phyloP scores from a whole-genome alignment of 2,113 vertebrate species.

The Ochotona curzoniae region DNA sequence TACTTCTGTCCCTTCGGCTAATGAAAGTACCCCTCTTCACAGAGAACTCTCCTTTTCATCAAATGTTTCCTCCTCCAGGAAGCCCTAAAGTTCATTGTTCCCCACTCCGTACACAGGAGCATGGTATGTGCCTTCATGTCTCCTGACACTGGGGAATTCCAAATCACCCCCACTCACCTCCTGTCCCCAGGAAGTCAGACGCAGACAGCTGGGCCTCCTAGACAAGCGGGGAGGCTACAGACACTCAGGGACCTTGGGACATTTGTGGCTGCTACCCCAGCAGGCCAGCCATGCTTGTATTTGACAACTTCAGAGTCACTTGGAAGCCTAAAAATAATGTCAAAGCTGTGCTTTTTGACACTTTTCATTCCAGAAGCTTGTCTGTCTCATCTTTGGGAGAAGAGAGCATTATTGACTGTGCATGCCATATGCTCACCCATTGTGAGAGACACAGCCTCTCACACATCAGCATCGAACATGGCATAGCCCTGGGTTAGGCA shows the following conservation, averaged over 20 bases:
- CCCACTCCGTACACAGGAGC: neutral
- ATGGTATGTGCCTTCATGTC: neutral
- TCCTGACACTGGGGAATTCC: neutral
- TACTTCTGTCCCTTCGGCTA: neutral
- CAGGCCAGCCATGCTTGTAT: neutral
- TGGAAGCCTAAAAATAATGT: slow-evolving; percentile 28
- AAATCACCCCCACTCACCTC: accelerated
- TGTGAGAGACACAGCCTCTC: neutral
- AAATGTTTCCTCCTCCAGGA: neutral
- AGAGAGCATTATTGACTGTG: neutral
- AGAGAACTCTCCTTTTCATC: neutral
- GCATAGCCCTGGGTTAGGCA: too few species aligned
- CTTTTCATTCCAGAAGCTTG: slow-evolving; percentile 3
- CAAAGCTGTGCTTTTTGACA: slow-evolving; percentile 45
- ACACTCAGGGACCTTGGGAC: neutral
- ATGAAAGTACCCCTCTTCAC: neutral
- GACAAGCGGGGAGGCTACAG: neutral
- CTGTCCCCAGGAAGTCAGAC: neutral
- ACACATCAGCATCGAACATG: neutral
- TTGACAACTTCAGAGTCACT: neutral
- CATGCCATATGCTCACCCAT: neutral
- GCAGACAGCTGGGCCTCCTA: neutral
- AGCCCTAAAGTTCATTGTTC: neutral
- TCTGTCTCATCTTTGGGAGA: neutral
- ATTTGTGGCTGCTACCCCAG: neutral